Percentiles rank a stretch among this genome's conserved stretches.
These are phyloP conservation scores for Trichonephila clavipes DNA, from an alignment of 1,140 invertebrate species.

Conservation along the genomic window DNA sequence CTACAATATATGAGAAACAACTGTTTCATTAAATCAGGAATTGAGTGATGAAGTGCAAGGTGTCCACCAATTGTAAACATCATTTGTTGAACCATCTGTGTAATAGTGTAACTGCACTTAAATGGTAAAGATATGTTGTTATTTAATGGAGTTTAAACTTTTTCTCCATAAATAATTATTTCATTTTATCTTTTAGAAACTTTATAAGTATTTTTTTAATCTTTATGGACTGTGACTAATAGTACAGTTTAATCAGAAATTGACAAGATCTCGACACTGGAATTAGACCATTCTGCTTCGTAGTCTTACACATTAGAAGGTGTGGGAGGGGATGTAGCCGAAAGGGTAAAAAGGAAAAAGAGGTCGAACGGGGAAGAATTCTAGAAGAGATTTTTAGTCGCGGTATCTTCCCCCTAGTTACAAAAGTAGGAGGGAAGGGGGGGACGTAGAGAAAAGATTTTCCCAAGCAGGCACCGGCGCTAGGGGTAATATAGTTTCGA, in stretches of 20 bases:
- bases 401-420: slow-evolving; percentile 30
- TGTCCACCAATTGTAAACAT: no score
- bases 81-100: no score
- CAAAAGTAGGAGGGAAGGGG: not conserved
- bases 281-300: slow-evolving; percentile 5
- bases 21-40: no score
- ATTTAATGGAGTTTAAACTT: no score
- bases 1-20: no score
- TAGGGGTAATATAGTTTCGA: slow-evolving; percentile 73
- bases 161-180: no score
- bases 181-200: no score
- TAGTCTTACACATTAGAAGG: not conserved
- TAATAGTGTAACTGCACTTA: no score
- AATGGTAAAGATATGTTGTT: no score
- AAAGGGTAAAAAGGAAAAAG: slow-evolving; percentile 33
- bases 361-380: slow-evolving; percentile 24
- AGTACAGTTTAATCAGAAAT: not conserved
- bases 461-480: not conserved
- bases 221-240: no score
- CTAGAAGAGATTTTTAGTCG: slow-evolving; percentile 51
- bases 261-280: not conserved
- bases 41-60: no score
- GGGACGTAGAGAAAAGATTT: not conserved
- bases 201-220: no score
- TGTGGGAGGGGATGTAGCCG: not conserved